These are phyloP conservation scores for Manis pentadactyla DNA, from an alignment of 2,797 vertebrate species.

Conservation along the genomic window DNA sequence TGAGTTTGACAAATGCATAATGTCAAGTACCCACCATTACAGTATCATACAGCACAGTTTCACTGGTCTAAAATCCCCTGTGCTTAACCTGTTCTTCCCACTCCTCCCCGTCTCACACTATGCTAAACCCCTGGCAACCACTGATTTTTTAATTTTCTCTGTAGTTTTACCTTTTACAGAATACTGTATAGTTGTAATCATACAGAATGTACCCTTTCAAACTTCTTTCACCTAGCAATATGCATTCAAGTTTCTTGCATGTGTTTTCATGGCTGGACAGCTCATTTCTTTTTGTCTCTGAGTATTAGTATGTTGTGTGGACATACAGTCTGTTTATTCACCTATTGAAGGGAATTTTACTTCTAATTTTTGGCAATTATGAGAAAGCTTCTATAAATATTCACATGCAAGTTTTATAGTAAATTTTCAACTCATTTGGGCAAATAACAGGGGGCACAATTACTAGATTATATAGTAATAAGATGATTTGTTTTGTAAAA, in stretches of 20 bases:
- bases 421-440: neutral
- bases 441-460: neutral
- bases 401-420: neutral
- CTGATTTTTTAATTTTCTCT: neutral
- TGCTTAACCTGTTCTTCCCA: neutral
- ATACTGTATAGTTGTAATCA: neutral
- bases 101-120: rapidly evolving
- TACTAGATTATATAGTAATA: neutral
- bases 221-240: neutral
- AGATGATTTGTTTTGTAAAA: neutral
- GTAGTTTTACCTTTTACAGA: neutral
- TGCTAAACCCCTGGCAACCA: neutral
- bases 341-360: neutral
- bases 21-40: neutral
- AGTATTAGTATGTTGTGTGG: neutral
- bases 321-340: neutral
- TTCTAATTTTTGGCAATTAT: neutral
- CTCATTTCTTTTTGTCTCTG: neutral
- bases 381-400: neutral
- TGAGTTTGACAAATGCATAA: neutral
- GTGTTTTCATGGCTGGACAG: neutral
- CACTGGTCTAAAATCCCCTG: neutral
- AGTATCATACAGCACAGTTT: neutral
- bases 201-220: neutral
- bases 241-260: neutral